Conservation (phyloP, 2,797 vertebrate genomes). For the Gymnocypris eckloni region DNA sequence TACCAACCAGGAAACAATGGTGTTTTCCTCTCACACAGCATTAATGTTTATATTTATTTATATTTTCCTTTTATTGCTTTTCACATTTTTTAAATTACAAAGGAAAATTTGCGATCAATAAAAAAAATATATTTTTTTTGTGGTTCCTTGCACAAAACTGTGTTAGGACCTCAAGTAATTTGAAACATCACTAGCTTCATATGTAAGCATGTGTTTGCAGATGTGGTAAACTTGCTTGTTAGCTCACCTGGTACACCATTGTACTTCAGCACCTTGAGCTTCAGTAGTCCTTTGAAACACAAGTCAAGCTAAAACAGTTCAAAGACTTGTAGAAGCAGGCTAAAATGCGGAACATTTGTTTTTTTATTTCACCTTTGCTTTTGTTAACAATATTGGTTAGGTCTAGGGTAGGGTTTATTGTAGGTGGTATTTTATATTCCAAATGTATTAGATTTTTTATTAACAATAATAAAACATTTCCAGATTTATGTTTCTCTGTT, state of each 20-base stretch:
- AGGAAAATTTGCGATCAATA: background rate
- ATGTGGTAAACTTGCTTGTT: background rate
- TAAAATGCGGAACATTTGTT: background rate
- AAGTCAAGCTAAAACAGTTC: background rate
- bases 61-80: no score
- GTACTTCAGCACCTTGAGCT: background rate
- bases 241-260: background rate
- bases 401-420: background rate
- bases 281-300: background rate
- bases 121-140: no score
- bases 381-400: background rate
- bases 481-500: background rate
- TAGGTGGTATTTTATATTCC: background rate
- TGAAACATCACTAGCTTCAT: background rate
- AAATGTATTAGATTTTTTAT: background rate
- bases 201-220: background rate
- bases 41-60: background rate
- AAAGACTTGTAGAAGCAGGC: background rate
- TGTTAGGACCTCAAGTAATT: background rate
- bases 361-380: background rate
- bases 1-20: background rate
- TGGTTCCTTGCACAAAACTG: no score
- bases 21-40: background rate
- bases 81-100: background rate
- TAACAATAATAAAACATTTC: background rate